These are phyloP conservation scores for Austrofundulus limnaeus DNA, from an alignment of 2,113 vertebrate species.

Conservation along the genomic window DNA sequence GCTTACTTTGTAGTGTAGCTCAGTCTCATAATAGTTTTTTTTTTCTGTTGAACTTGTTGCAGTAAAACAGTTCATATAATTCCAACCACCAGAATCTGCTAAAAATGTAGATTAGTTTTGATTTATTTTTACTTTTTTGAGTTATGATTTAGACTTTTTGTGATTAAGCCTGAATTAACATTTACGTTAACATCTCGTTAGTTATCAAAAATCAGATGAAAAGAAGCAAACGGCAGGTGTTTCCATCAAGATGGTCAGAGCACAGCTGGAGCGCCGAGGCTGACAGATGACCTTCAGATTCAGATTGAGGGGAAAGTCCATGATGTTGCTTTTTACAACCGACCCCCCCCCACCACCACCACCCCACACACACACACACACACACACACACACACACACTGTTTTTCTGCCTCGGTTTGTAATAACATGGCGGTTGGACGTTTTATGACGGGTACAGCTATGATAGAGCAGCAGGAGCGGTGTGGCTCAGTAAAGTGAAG, in stretches of 20 bases:
- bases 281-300: conserved; percentile 68
- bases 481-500: conserved; percentile 36
- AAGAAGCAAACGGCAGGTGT: background rate
- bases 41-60: too few relatives aligned
- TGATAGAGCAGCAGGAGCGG: conserved; percentile 54
- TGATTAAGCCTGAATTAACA: background rate
- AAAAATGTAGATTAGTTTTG: conserved; percentile 19
- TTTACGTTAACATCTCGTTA: background rate
- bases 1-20: too few relatives aligned
- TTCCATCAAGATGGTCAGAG: conserved; percentile 14
- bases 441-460: conserved; percentile 70
- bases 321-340: conserved; percentile 70
- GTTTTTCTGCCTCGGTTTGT: conserved; percentile 41
- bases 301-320: conserved; percentile 54
- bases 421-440: conserved; percentile 61
- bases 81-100: conserved; percentile 27
- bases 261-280: conserved; percentile 29
- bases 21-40: too few relatives aligned
- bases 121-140: too few relatives aligned
- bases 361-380: too few relatives aligned
- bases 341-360: conserved; percentile 26
- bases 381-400: too few relatives aligned
- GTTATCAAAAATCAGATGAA: background rate
- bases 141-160: too few relatives aligned
- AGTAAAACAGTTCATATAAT: conserved; percentile 20